Conservation (phyloP, 2,113 vertebrate species). For the Pseudorasbora parva region DNA sequence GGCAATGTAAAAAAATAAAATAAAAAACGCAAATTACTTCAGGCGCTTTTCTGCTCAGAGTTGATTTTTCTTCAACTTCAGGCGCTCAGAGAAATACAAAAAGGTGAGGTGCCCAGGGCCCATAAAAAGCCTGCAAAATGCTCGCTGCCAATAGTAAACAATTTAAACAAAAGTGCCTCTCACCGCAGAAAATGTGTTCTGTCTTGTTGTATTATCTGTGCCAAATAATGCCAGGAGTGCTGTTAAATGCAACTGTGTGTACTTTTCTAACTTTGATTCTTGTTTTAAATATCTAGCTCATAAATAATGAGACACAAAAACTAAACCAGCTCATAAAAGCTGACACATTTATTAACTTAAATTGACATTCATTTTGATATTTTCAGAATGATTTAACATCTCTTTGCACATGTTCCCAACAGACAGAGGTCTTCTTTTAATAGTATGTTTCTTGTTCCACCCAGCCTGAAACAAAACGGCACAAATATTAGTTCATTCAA, state of each 20-base stretch:
- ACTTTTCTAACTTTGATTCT: not conserved
- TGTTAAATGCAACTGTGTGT: not conserved
- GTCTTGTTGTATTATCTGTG: too few relatives aligned
- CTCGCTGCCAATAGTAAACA: too few relatives aligned
- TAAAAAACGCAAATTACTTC: too few relatives aligned
- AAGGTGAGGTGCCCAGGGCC: too few relatives aligned
- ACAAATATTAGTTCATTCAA: conserved; percentile 14
- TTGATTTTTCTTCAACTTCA: too few relatives aligned
- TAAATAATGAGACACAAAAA: not conserved
- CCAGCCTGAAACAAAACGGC: conserved; percentile 77
- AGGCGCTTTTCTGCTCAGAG: too few relatives aligned
- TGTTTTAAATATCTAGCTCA: not conserved
- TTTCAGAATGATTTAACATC: not conserved
- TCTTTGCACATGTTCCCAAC: not conserved
- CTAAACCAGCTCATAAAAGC: not conserved
- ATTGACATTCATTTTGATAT: not conserved
- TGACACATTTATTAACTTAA: conserved; percentile 1
- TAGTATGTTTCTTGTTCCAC: conserved; percentile 86
- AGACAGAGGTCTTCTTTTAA: conserved; percentile 62
- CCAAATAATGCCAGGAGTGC: not conserved
- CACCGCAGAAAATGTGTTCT: too few relatives aligned
- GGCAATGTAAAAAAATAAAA: too few relatives aligned
- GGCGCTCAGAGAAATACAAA: too few relatives aligned
- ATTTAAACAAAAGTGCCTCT: too few relatives aligned
- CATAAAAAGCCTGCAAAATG: too few relatives aligned